A percentile compares a stretch with the other conserved stretches of the same genome.
Evolutionary conservation across 2,797 vertebrate genomes (phyloP).

Genomic region (Etheostoma perlongum): DNA sequence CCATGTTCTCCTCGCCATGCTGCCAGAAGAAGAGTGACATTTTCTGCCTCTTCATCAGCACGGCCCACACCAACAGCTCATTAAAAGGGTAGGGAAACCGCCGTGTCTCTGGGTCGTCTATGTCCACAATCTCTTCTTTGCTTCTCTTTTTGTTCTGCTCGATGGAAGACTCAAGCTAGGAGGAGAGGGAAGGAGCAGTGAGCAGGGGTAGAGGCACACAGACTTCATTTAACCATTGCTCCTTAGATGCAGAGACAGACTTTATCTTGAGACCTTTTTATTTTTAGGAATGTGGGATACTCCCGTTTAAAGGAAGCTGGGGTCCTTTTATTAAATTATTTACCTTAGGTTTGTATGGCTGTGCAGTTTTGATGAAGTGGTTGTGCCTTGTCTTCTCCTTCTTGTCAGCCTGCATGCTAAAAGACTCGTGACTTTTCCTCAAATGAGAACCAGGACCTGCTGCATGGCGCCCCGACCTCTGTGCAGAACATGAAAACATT

Average conservation of each 20-base stretch:
- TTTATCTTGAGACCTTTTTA: neutral
- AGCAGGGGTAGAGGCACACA: neutral
- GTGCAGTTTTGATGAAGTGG: conserved; percentile 99
- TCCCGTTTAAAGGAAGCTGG: neutral
- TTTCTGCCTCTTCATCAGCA: conserved; percentile 98
- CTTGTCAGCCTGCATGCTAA: conserved; percentile 97
- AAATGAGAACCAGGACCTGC: conserved; percentile 90
- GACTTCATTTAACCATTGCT: neutral
- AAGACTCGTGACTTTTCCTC: conserved; percentile 93
- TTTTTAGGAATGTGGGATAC: neutral
- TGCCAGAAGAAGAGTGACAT: conserved; percentile 99
- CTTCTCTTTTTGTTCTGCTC: conserved; percentile 96
- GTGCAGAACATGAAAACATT: conserved; percentile 34
- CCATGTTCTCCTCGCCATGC: conserved; percentile 98
- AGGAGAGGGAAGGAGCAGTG: neutral
- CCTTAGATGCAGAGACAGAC: neutral
- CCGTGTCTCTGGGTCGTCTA: conserved; percentile 96
- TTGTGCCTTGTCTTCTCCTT: conserved; percentile 98
- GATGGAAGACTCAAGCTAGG: conserved; percentile 88
- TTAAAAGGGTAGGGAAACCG: conserved; percentile 98
- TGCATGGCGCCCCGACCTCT: conserved; percentile 93
- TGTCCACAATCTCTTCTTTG: conserved; percentile 98
- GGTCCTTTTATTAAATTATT: neutral
- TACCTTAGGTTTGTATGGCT: conserved; percentile 99
- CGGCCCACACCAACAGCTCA: conserved; percentile 97